These are phyloP conservation scores for Mus pahari DNA, from an alignment of 2,113 vertebrate genomes.

Conservation along the genomic window DNA sequence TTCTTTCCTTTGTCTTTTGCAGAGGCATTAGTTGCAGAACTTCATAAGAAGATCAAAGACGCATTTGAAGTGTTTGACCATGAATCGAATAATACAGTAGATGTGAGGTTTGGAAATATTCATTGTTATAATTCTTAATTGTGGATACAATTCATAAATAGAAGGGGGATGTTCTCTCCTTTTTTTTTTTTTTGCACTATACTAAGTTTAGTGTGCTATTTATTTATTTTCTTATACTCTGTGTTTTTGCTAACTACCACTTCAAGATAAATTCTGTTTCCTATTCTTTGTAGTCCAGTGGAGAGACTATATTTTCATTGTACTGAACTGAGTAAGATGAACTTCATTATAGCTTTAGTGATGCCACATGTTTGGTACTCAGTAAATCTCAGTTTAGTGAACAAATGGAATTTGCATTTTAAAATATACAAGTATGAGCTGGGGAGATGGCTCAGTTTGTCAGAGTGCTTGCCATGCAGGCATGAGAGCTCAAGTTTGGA, in stretches of 20 bases:
- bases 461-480: neutral
- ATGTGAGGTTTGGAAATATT: constrained; percentile 91
- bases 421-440: neutral
- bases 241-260: constrained; percentile 2
- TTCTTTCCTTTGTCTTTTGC: constrained; percentile 81
- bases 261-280: neutral
- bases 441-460: neutral
- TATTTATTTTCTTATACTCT: constrained; percentile 42
- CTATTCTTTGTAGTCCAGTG: neutral
- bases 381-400: constrained; percentile 19
- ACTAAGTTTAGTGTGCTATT: constrained; percentile 23
- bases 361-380: neutral
- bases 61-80: constrained; percentile 96
- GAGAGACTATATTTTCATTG: neutral
- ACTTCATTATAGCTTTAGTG: neutral
- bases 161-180: neutral
- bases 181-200: constrained; percentile 1
- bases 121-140: constrained; percentile 62
- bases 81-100: constrained; percentile 91
- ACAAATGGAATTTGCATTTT: constrained; percentile 35
- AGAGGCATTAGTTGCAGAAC: constrained; percentile 87
- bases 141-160: neutral
- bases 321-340: neutral
- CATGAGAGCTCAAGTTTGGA: neutral
- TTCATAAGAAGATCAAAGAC: constrained; percentile 90